Percentiles rank a stretch among this genome's conserved stretches.
phyloP scores from a whole-genome alignment of 1,140 invertebrate species.

The Nixonia krombeini region DNA sequence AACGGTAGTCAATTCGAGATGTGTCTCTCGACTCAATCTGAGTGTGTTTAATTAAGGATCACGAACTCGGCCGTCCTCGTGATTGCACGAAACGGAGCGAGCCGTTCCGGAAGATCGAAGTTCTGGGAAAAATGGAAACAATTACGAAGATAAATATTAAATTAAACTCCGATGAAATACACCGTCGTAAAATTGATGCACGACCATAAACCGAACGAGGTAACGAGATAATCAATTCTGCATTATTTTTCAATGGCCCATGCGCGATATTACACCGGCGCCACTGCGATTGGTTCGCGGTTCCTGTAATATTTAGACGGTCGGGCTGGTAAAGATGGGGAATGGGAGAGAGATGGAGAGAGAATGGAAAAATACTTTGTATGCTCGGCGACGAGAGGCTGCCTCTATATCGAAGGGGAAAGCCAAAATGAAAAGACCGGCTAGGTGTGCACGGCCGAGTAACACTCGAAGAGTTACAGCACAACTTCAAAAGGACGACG shows the following conservation, averaged over 20 bases:
- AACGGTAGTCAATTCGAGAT: too few species aligned
- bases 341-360: conserved; percentile 8
- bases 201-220: too few species aligned
- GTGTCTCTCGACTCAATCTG: too few species aligned
- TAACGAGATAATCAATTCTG: too few species aligned
- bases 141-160: too few species aligned
- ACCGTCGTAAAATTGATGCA: too few species aligned
- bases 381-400: conserved; percentile 11
- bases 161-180: too few species aligned
- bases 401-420: conserved; percentile 28
- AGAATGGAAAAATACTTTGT: conserved; percentile 45
- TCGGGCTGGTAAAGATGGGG: conserved; percentile 3
- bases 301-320: conserved; percentile 22
- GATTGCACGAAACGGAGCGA: too few species aligned
- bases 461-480: conserved; percentile 31
- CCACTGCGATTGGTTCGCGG: neutral
- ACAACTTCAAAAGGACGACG: conserved; percentile 35
- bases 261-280: conserved; percentile 11
- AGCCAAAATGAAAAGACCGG: conserved; percentile 26
- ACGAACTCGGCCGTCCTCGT: too few species aligned
- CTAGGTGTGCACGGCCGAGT: conserved; percentile 12
- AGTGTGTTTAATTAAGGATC: too few species aligned
- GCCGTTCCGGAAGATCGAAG: too few species aligned
- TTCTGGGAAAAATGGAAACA: too few species aligned
- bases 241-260: neutral